Evolutionary conservation across 2,113 vertebrate genomes (phyloP), one percentile per base, ranked within the genome.

Genomic region (Meleagris gallopavo): DNA sequence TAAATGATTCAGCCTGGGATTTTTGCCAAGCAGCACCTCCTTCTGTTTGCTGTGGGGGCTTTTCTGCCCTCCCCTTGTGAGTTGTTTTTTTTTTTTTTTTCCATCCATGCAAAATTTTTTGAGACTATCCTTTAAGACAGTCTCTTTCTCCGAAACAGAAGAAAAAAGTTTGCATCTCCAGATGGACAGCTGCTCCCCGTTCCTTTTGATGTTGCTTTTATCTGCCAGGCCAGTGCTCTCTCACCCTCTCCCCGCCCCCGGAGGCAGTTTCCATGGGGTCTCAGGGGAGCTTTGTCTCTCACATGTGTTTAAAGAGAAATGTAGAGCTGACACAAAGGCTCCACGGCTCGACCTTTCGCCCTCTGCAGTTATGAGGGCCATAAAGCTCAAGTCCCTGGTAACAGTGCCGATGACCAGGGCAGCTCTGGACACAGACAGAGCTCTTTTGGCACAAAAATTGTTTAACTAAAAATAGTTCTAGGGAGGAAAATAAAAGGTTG

Each of bases 201-300:
- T 91, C 88, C 95, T 97, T 97, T 97, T 97, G 95, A 97, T 96
- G 96, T 94, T 87, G 93, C 93, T 95, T 96, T 97, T 95, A 96
- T 97, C 96, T 96, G 93, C 75, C 85, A 91, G 93, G 89, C 94
- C 94, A 95, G 83, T 65, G 92, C 88, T 96, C 92, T 94, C 92
- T 96, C 92, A 90, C 95, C 94, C 84, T 94, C 93, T 96, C 86
- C 77, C 94, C 82, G 89, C 93, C 93, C 95, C 97, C 83, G 83
- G 90, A 96, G 96, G 96, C 95, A 95, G 81, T 95, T 95, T 97
- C 97, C 96, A 96, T 88, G 85, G 75, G 91, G 94, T 97, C 96
- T 93, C 97, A 77, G 92, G 96, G 95, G 96, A 97, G 93, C 95
- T 96, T 96, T 97, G 95, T 96, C 95, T 97, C 94, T 97, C 94